Evolutionary conservation across 2,797 vertebrate species (phyloP), one percentile per base, ranked within the genome.

Genomic region (Cyprinodon diabolis): DNA sequence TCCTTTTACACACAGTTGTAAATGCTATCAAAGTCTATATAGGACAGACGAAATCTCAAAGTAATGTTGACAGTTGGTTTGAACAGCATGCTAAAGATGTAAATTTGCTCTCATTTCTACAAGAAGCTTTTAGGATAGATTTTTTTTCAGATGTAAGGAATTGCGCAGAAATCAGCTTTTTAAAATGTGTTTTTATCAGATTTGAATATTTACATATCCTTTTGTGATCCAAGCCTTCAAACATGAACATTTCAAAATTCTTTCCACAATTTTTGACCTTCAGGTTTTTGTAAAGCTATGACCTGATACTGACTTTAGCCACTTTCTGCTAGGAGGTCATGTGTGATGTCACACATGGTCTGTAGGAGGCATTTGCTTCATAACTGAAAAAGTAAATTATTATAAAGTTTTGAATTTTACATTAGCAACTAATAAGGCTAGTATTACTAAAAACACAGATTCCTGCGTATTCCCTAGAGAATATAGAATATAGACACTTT

Each of bases 11-110:
- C 68, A 77, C 70, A 14, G 30, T 30, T 55, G 23, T 11, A 5
- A 13, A 71, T 51, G 66, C 66, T 35, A 25, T 78, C 66, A 68
- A 48, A 65, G 62, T 68, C 66, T 68, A 17, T 80, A 40, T 23
- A 23, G 25, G 43, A 78, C 30, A 23, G 68, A 9, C 37, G 1
- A 67, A 76, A 72, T 62, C 75, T 37, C 52, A 43, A 71, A 67
- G 52, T 49, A 60, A 4, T 45, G 47, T 54, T 37, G 67, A 52
- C 68, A 71, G 70, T 14, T 76, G 65, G 69, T 72, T 72, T 73
- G 66, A 78, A 52, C 49, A 58, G 70, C 70, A 71, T 6, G 10
- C 66, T 47, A 65, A 67, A 69, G 1, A 45, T 74, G 49, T 58
- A 69, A 78, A 65, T 68, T 49, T 51, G 19, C 11, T 49, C 11